Conservation (phyloP, 2,797 vertebrate genomes). For the Cyprinella venusta region DNA sequence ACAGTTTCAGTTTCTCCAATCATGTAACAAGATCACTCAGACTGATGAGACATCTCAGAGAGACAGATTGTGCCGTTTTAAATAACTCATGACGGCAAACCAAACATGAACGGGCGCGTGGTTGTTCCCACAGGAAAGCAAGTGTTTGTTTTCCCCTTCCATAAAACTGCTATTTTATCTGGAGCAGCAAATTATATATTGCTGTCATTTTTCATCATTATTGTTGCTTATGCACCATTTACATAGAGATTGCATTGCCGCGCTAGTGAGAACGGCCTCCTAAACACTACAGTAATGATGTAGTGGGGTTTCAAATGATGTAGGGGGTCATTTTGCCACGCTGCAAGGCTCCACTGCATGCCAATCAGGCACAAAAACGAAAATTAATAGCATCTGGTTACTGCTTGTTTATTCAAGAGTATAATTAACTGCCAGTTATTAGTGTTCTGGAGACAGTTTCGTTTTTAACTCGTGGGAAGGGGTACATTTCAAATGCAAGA, state of each 20-base stretch:
- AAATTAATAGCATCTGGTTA: slow-evolving; percentile 43
- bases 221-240: slow-evolving; percentile 47
- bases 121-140: slow-evolving; percentile 39
- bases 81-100: slow-evolving; percentile 46
- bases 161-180: slow-evolving; percentile 39
- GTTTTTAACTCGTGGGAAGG: slow-evolving; percentile 22
- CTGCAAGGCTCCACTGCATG: slow-evolving; percentile 33
- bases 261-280: slow-evolving; percentile 13
- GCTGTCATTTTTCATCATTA: slow-evolving; percentile 51
- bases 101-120: slow-evolving; percentile 18
- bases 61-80: slow-evolving; percentile 51
- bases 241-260: slow-evolving; percentile 47
- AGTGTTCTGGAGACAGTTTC: slow-evolving; percentile 41
- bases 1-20: slow-evolving; percentile 34
- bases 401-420: slow-evolving; percentile 43
- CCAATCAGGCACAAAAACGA: slow-evolving; percentile 37
- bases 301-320: slow-evolving; percentile 39
- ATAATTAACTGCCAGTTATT: slow-evolving; percentile 47
- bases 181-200: slow-evolving; percentile 34
- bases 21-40: slow-evolving; percentile 47
- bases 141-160: slow-evolving; percentile 30
- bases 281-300: slow-evolving; percentile 34
- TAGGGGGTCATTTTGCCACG: slow-evolving; percentile 49
- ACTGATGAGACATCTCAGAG: slow-evolving; percentile 50
- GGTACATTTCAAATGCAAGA: slow-evolving; percentile 19